Conservation (phyloP, 92 coral and sea anemone species). For the Heliopora coerulea region DNA sequence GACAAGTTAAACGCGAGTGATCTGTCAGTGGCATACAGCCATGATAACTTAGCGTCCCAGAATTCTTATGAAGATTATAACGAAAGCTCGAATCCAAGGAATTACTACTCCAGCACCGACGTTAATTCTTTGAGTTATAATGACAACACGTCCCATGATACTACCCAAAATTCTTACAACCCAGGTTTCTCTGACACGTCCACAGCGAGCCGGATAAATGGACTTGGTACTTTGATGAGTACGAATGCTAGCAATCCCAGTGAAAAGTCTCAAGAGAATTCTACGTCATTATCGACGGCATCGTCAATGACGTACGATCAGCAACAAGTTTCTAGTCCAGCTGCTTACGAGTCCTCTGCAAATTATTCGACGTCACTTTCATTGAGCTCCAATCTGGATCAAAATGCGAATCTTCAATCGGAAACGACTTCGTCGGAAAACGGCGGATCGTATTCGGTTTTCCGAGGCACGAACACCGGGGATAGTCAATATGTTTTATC, state of each 20-base stretch:
- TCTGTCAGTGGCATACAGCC: background rate
- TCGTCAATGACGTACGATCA: constrained; percentile 2
- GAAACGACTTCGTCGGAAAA: constrained; percentile 7
- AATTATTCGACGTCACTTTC: background rate
- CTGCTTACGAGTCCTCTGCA: background rate
- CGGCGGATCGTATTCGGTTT: constrained; percentile 5
- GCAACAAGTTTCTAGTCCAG: background rate
- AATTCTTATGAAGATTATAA: background rate
- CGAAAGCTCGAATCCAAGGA: background rate
- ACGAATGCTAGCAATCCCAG: background rate
- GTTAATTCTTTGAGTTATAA: background rate
- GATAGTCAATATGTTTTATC: background rate
- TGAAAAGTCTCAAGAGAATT: background rate
- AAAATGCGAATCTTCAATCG: background rate
- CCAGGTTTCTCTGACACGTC: background rate
- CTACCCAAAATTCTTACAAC: background rate
- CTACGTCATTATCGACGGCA: constrained; percentile 15
- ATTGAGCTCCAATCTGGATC: background rate
- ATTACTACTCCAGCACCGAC: background rate
- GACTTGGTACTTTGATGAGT: background rate
- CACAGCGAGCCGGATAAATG: background rate
- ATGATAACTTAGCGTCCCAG: background rate
- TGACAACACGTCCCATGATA: background rate
- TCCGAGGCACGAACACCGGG: background rate
- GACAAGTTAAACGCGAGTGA: constrained; percentile 1